phyloP scores from a whole-genome alignment of 2,113 vertebrate genomes.

The Hiodon tergisus region DNA sequence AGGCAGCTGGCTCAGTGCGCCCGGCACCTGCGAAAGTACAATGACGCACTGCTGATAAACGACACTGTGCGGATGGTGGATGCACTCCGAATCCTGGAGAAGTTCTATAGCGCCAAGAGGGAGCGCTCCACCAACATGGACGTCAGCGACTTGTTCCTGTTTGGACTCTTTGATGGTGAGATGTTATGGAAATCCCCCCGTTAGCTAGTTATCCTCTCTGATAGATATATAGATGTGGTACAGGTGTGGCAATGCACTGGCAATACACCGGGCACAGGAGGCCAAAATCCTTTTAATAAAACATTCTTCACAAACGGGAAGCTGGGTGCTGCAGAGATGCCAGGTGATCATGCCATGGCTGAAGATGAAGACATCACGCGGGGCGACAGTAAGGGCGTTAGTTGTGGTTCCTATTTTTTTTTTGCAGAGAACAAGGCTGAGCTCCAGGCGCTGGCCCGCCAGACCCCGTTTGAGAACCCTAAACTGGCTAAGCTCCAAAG shows the following conservation, averaged over 20 bases:
- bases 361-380: no score
- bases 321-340: no score
- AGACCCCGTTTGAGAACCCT: conserved; percentile 68
- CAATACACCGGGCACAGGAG: neutral
- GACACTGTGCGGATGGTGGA: conserved; percentile 71
- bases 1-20: conserved; percentile 65
- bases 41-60: conserved; percentile 72
- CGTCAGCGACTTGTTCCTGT: conserved; percentile 60
- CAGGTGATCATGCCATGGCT: no score
- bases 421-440: conserved; percentile 57
- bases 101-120: conserved; percentile 65
- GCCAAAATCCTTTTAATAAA: neutral
- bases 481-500: conserved; percentile 68
- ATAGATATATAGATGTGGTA: neutral
- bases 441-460: conserved; percentile 45
- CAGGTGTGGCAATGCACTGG: neutral
- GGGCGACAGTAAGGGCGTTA: no score
- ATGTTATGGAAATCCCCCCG: neutral
- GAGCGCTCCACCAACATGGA: conserved; percentile 53
- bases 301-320: no score
- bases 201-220: no score
- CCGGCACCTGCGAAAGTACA: conserved; percentile 73
- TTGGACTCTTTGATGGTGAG: conserved; percentile 65
- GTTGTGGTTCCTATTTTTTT: conserved; percentile 1
- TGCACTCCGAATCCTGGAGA: conserved; percentile 61